These are phyloP conservation scores for Agrypnia vestita DNA, from an alignment of 1,140 invertebrate genomes.

Conservation along the genomic window DNA sequence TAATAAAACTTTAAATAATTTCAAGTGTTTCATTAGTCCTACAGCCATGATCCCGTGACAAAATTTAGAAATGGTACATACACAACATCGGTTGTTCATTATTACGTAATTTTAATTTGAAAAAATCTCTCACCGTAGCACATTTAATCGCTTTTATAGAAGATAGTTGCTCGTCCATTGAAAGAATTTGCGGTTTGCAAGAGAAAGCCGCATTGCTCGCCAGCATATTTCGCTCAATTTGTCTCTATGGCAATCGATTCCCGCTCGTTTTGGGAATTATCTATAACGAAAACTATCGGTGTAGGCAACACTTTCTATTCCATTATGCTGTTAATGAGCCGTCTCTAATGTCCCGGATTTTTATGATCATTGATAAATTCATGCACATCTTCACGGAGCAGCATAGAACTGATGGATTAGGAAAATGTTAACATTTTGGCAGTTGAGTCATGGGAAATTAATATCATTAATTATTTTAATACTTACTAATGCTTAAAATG, in stretches of 20 bases:
- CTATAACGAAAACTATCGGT: conserved; percentile 2
- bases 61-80: too few species aligned
- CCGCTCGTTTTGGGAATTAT: conserved; percentile 43
- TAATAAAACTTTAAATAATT: too few species aligned
- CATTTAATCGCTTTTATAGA: conserved; percentile 27
- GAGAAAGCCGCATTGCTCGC: conserved; percentile 37
- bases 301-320: conserved; percentile 41
- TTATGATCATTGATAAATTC: conserved; percentile 12
- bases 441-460: not conserved
- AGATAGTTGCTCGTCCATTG: not conserved
- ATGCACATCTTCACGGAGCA: conserved; percentile 13
- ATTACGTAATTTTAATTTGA: conserved; percentile 30
- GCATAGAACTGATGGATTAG: conserved; percentile 8
- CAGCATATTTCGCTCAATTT: conserved; percentile 36
- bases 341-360: conserved; percentile 8
- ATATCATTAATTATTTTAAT: not conserved
- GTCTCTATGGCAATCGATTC: conserved; percentile 36
- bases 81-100: not conserved
- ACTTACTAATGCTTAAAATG: too few species aligned
- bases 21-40: too few species aligned
- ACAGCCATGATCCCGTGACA: too few species aligned
- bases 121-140: conserved; percentile 25
- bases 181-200: conserved; percentile 30
- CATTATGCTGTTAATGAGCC: conserved; percentile 20
- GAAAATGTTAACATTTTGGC: not conserved